Evolutionary conservation across 2,113 vertebrate species (phyloP), one percentile per base, ranked within the genome.

Genomic region (Sigmodon hispidus): DNA sequence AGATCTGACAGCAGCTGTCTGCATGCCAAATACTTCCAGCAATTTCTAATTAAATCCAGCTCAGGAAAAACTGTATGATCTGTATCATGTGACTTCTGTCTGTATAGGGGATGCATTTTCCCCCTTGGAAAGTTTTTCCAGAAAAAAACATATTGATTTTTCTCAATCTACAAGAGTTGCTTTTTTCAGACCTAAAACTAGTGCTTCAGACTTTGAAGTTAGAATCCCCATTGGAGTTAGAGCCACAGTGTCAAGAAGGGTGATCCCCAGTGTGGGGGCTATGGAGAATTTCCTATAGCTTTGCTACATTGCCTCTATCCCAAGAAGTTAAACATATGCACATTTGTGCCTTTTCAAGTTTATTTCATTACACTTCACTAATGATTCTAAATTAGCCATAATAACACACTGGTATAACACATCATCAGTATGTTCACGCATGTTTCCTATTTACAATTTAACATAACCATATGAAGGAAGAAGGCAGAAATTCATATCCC

Each of bases 1-100:
- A 84, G 92, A 96, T 94, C 96, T 97, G 97, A 98, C 97, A 96
- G 96, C 92, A 94, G 86, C 72, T 96, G 87, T 87, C 96, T 95
- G 70, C 90, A 84, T 98, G 97, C 97, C 98, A 98, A 97, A 95
- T 94, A 94, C 21, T 97, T 98, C 97, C 97, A 98, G 95, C 94
- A 96, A 95, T 59, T 92, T 84, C 95, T 98, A 97, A 98, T 96
- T 97, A 97, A 96, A 96, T 97, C 88, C 96, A 98, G 91, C 93
- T 96, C 92, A n/a, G 29, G 91, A 93, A 73, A 80, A 96, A 97
- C 96, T 94, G 97, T 87, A 96, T 87, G 31, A 52, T 90, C 87
- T 86, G 69, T 0, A 31, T 96, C 89, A 96, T 52, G 70, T 93
- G 93, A 87, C 55, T 85, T 96, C 90, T 96, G 57, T 93, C 79